These are phyloP conservation scores for Capitulum mitella DNA, from an alignment of 2,888 invertebrate genomes.

Conservation along the genomic window DNA sequence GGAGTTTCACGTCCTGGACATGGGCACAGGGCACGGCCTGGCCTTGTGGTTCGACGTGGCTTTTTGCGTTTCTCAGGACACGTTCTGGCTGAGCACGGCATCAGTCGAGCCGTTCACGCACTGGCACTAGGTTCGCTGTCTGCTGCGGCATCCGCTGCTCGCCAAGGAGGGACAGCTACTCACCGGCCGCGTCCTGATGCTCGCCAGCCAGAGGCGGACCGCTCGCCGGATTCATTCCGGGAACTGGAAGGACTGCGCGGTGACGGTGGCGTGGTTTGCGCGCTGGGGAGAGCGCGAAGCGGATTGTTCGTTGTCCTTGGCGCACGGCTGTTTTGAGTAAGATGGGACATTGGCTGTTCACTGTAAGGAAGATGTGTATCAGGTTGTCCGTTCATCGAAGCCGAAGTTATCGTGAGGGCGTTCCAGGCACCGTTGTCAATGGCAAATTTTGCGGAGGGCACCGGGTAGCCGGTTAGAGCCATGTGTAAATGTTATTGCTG, in stretches of 20 bases:
- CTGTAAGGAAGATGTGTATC: too few species aligned
- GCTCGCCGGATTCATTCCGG: not conserved
- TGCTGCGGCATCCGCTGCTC: slow-evolving; percentile 86
- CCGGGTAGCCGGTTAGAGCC: too few species aligned
- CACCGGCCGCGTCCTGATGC: slow-evolving; percentile 70
- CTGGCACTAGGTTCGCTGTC: slow-evolving; percentile 95
- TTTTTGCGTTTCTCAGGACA: slow-evolving; percentile 80
- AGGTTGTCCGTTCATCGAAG: too few species aligned
- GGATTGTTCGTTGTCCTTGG: too few species aligned
- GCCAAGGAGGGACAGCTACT: slow-evolving; percentile 88
- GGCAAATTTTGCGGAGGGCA: too few species aligned
- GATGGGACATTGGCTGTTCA: too few species aligned
- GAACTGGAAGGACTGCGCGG: not conserved
- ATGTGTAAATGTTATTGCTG: too few species aligned
- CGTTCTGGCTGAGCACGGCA: slow-evolving; percentile 94
- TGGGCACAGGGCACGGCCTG: slow-evolving; percentile 90
- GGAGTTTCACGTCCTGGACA: slow-evolving; percentile 81
- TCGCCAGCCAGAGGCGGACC: slow-evolving; percentile 78
- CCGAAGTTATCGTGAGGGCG: too few species aligned
- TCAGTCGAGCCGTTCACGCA: slow-evolving; percentile 97
- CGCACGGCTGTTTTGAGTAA: too few species aligned
- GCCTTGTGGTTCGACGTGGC: slow-evolving; percentile 99
- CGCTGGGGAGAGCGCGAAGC: not conserved
- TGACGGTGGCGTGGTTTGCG: not conserved
- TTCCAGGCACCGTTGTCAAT: too few species aligned